Percentiles rank a stretch among this genome's conserved stretches.
Evolutionary conservation across 2,888 invertebrate species (phyloP).

Genomic region (Phengaris arion): DNA sequence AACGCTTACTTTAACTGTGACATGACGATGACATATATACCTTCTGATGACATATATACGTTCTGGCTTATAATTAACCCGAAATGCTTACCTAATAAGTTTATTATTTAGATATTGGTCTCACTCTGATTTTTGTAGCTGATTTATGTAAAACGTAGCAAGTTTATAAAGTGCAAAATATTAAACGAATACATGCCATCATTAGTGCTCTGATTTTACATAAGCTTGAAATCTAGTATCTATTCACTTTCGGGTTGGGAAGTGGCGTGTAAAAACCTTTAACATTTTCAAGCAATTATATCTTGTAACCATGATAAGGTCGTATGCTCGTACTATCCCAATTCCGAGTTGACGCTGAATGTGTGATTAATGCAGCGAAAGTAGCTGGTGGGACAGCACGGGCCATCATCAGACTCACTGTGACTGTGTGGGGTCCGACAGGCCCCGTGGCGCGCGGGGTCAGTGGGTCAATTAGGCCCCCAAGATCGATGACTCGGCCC

Average conservation of each 20-base stretch:
- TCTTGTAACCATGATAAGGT: not conserved
- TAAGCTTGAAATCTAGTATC: not conserved
- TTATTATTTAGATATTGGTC: not conserved
- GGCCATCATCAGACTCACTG: conserved; percentile 8
- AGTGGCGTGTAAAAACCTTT: not conserved
- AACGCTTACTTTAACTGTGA: not conserved
- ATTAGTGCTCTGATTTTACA: not conserved
- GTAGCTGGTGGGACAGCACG: not conserved
- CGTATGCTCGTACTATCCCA: not conserved
- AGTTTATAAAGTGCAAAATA: not conserved
- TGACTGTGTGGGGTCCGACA: conserved; percentile 26
- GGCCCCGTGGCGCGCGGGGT: conserved; percentile 31
- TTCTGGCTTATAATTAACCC: not conserved
- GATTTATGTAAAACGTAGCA: not conserved
- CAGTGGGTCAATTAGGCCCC: conserved; percentile 16
- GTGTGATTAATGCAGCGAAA: not conserved
- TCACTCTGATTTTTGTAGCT: not conserved
- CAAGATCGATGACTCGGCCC: conserved; percentile 10
- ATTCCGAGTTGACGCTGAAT: not conserved
- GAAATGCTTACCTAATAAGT: not conserved
- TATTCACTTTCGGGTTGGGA: not conserved
- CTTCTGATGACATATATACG: not conserved
- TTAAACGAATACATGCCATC: not conserved
- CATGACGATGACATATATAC: not conserved
- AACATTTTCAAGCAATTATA: not conserved